These are phyloP conservation scores for Brachyhypopomus gauderio DNA, from an alignment of 2,113 vertebrate species.

Conservation along the genomic window DNA sequence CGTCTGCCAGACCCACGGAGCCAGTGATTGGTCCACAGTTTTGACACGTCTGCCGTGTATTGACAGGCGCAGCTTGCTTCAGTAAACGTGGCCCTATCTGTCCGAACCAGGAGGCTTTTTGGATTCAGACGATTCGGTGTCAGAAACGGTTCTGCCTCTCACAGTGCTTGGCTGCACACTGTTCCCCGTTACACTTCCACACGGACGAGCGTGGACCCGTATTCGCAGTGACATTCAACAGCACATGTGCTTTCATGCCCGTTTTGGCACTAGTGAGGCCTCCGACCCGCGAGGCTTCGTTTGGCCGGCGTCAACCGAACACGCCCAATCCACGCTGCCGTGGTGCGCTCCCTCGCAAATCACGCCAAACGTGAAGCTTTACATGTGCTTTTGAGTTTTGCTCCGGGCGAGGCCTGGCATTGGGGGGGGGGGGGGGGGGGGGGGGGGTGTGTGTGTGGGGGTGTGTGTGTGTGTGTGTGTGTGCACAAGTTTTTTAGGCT, in stretches of 20 bases:
- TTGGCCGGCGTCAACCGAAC: too few relatives aligned
- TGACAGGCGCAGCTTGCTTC: not conserved
- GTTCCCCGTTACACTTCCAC: conserved; percentile 15
- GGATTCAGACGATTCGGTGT: conserved; percentile 16
- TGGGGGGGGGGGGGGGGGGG: not conserved
- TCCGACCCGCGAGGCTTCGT: not conserved
- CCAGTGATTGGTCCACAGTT: not conserved
- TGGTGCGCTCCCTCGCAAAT: not conserved
- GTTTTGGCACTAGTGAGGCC: conserved; percentile 10
- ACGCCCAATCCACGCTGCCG: not conserved
- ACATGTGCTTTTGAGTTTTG: conserved; percentile 51
- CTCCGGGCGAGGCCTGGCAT: conserved; percentile 10
- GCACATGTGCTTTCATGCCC: conserved; percentile 22
- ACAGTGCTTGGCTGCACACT: conserved; percentile 13
- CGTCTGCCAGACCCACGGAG: not conserved
- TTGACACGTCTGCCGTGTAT: not conserved
- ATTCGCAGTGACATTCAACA: conserved; percentile 52
- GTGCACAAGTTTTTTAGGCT: not conserved
- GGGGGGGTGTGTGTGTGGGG: conserved; percentile 1
- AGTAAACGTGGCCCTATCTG: not conserved
- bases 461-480: too few relatives aligned
- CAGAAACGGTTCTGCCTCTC: not conserved
- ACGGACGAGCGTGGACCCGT: conserved; percentile 34
- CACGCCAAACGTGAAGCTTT: not conserved
- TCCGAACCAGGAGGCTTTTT: conserved; percentile 8